Conservation (phyloP, 2,797 vertebrate genomes). For the Naso thynnoides region DNA sequence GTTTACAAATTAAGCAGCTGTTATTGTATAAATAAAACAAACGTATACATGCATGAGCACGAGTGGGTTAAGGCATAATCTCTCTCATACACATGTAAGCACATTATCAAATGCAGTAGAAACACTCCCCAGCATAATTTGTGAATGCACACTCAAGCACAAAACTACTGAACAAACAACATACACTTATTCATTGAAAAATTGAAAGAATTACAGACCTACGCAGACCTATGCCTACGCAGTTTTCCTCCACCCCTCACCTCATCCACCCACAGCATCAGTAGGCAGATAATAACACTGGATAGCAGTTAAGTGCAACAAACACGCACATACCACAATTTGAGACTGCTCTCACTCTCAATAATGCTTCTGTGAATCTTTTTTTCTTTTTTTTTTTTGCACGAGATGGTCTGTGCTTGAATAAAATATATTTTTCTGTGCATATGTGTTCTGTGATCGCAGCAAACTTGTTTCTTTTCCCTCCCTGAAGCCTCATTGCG, state of each 20-base stretch:
- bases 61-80: neutral
- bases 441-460: neutral
- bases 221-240: conserved; percentile 22
- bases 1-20: conserved; percentile 10
- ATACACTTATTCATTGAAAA: conserved; percentile 35
- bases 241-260: conserved; percentile 21
- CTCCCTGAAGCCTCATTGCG: neutral
- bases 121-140: neutral
- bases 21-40: neutral
- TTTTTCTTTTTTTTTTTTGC: neutral
- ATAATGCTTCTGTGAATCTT: conserved; percentile 15
- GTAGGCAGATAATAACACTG: conserved; percentile 42
- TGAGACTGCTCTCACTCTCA: conserved; percentile 26
- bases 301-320: conserved; percentile 40
- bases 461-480: neutral
- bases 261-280: conserved; percentile 31
- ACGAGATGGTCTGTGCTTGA: neutral
- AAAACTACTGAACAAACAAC: conserved; percentile 24
- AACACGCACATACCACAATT: conserved; percentile 13
- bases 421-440: neutral
- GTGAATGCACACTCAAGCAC: conserved; percentile 23
- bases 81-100: neutral
- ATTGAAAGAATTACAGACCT: conserved; percentile 43
- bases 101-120: conserved; percentile 12
- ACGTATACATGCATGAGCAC: neutral